These are phyloP conservation scores for Chionomys nivalis DNA, from an alignment of 2,113 vertebrate species.

Conservation along the genomic window DNA sequence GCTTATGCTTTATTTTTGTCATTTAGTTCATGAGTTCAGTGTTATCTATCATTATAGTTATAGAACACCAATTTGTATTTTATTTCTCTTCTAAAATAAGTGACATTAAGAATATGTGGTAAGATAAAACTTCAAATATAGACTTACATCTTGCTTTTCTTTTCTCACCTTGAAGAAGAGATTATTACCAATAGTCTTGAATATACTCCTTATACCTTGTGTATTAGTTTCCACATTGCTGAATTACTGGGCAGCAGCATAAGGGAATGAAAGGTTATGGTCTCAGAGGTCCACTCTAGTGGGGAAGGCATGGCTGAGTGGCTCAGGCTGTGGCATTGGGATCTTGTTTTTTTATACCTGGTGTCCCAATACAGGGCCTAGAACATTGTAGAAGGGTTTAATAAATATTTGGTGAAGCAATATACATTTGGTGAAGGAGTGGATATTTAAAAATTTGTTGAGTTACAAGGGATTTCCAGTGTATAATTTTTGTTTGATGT, in stretches of 20 bases:
- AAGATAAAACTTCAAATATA: slow-evolving; percentile 19
- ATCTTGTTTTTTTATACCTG: background rate
- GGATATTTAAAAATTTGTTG: background rate
- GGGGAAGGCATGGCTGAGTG: background rate
- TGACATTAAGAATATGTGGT: background rate
- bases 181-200: slow-evolving; percentile 13
- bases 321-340: background rate
- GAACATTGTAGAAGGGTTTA: background rate
- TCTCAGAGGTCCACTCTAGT: background rate
- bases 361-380: background rate
- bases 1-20: slow-evolving; percentile 28
- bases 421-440: slow-evolving; percentile 16
- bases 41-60: background rate
- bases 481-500: slow-evolving; percentile 64
- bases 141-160: slow-evolving; percentile 11
- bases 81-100: slow-evolving; percentile 51
- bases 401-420: slow-evolving; percentile 14
- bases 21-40: background rate
- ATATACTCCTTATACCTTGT: slow-evolving; percentile 9
- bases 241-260: background rate
- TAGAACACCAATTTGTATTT: background rate
- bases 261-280: background rate
- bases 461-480: slow-evolving; percentile 49
- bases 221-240: background rate
- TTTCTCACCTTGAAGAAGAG: slow-evolving; percentile 21